A percentile compares a stretch with the other conserved stretches of the same genome.
phyloP scores from a whole-genome alignment of 2,113 vertebrate genomes.

The Todiramphus saurophagus region DNA sequence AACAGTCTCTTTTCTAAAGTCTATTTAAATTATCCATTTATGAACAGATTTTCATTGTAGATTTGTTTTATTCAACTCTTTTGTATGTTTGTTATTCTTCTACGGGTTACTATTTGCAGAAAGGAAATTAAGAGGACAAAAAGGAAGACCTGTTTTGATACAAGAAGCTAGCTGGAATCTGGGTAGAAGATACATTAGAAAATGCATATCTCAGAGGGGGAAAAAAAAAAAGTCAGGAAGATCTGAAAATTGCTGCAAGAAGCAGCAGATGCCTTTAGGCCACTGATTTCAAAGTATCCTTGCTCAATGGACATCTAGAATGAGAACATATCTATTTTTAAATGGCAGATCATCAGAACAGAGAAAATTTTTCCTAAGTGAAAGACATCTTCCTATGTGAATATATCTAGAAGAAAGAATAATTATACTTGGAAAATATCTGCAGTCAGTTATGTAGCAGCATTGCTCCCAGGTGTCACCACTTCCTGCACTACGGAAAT shows the following conservation, averaged over 20 bases:
- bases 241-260: constrained; percentile 29
- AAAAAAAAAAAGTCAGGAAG: neutral
- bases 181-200: neutral
- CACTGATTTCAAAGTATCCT: neutral
- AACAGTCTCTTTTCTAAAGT: neutral
- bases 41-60: neutral
- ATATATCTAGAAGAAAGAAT: neutral
- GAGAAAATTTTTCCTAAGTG: neutral
- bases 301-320: neutral
- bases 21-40: neutral
- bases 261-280: constrained; percentile 42
- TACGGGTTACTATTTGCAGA: neutral
- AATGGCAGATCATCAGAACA: neutral
- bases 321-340: neutral
- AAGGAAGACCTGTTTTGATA: neutral
- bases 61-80: neutral
- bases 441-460: neutral
- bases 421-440: neutral
- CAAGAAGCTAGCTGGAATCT: neutral
- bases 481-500: neutral
- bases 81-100: neutral
- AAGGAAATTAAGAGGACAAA: constrained; percentile 18
- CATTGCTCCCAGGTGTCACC: neutral
- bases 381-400: neutral
- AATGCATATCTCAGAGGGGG: neutral